A percentile compares a stretch with the other conserved stretches of the same genome.
These are phyloP conservation scores for Drosophila histrio DNA, from an alignment of 2,888 invertebrate genomes.

Conservation along the genomic window DNA sequence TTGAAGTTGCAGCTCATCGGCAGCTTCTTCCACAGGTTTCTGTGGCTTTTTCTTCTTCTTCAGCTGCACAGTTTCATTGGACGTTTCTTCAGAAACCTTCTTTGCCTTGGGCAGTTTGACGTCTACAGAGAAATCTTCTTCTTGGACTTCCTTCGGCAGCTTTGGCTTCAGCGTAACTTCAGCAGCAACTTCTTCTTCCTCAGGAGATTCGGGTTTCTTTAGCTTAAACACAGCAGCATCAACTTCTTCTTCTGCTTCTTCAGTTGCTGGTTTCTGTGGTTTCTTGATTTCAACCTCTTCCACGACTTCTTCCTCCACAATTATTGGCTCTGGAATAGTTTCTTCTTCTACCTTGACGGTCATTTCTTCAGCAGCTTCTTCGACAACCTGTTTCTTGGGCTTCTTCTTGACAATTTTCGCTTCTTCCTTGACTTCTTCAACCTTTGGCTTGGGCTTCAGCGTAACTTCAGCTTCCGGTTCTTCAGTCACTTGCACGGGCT, in stretches of 20 bases:
- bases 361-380: conserved; percentile 72
- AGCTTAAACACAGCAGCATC: conserved; percentile 79
- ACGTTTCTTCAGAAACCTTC: conserved; percentile 80
- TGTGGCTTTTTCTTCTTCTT: conserved; percentile 82
- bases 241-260: conserved; percentile 62
- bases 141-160: conserved; percentile 72
- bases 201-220: conserved; percentile 65
- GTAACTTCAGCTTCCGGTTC: conserved; percentile 76
- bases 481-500: conserved; percentile 52
- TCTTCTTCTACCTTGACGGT: conserved; percentile 79
- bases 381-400: conserved; percentile 73
- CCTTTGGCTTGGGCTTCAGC: conserved; percentile 66
- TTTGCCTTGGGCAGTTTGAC: conserved; percentile 78
- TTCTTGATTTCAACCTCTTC: conserved; percentile 70
- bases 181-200: conserved; percentile 82
- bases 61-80: conserved; percentile 78
- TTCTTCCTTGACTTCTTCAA: conserved; percentile 71
- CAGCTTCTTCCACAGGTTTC: conserved; percentile 78
- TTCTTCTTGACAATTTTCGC: conserved; percentile 76
- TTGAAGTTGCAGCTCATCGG: conserved; percentile 81
- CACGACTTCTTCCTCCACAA: conserved; percentile 68
- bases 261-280: conserved; percentile 50
- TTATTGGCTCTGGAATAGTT: conserved; percentile 57
- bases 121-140: conserved; percentile 82
- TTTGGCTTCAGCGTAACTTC: conserved; percentile 83